These are phyloP conservation scores for Scopus umbretta DNA, from an alignment of 2,113 vertebrate species.

Conservation along the genomic window DNA sequence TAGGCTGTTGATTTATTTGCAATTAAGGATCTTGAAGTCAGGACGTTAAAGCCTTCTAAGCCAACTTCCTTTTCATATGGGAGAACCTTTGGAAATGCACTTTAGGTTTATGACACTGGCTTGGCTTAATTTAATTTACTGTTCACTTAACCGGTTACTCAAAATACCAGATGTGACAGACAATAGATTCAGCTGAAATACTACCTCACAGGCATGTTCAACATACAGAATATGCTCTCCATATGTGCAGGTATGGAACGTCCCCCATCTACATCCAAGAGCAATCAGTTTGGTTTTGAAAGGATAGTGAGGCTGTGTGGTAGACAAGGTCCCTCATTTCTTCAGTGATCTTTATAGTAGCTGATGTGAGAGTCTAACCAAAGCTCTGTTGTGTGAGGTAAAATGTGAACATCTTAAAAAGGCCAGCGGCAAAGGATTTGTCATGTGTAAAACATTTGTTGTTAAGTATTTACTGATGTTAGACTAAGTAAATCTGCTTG, in stretches of 20 bases:
- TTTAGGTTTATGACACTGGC: constrained; percentile 39
- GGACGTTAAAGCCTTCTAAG: not conserved
- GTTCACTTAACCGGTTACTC: constrained; percentile 58
- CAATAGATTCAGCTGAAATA: constrained; percentile 7
- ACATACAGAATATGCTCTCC: not conserved
- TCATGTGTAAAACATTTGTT: not conserved
- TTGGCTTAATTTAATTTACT: constrained; percentile 59
- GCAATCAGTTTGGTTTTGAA: not conserved
- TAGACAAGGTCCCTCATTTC: not conserved
- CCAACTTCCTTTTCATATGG: not conserved
- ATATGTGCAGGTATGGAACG: not conserved
- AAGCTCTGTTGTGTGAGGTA: not conserved
- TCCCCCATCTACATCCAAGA: not conserved
- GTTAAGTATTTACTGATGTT: not conserved
- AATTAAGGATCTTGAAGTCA: not conserved
- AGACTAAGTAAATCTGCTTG: not conserved
- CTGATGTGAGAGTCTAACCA: not conserved
- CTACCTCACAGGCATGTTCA: not conserved
- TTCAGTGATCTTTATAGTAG: not conserved
- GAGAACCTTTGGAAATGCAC: constrained; percentile 44
- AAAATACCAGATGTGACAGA: constrained; percentile 38
- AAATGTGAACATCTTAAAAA: not conserved
- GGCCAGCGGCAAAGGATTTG: not conserved
- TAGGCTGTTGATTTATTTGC: constrained; percentile 21
- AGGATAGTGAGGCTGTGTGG: not conserved